These are phyloP conservation scores for Zygogramma bicolorata DNA, from an alignment of 2,888 invertebrate genomes.

Conservation along the genomic window DNA sequence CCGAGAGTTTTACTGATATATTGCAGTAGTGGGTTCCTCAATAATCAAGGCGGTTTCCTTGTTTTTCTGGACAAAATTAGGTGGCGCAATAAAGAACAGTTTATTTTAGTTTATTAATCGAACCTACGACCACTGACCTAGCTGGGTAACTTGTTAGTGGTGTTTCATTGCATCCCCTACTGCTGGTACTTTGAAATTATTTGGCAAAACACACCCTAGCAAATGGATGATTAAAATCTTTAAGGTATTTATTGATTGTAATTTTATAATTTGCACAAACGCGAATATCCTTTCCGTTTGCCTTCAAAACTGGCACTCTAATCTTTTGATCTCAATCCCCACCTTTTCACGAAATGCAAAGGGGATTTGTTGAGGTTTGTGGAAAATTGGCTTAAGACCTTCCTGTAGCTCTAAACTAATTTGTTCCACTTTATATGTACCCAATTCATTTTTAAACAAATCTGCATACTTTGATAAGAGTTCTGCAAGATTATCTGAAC, in stretches of 20 bases:
- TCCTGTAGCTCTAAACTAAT: neutral
- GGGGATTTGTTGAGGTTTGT: conserved; percentile 14
- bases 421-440: conserved; percentile 3
- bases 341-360: conserved; percentile 9
- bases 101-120: too few relatives aligned
- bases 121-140: too few relatives aligned
- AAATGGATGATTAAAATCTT: too few relatives aligned
- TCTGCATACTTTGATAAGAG: neutral
- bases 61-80: too few relatives aligned
- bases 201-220: too few relatives aligned
- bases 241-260: conserved; percentile 48
- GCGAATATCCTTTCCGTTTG: conserved; percentile 30
- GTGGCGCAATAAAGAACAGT: too few relatives aligned
- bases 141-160: too few relatives aligned
- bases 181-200: too few relatives aligned
- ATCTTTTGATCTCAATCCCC: conserved; percentile 21
- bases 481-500: neutral
- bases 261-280: conserved; percentile 53
- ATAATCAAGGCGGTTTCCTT: too few relatives aligned
- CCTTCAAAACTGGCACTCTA: conserved; percentile 35
- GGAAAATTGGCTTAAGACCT: conserved; percentile 6
- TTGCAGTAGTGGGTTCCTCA: too few relatives aligned
- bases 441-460: conserved; percentile 18
- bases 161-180: too few relatives aligned
- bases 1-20: too few relatives aligned